phyloP scores from a whole-genome alignment of 2,888 invertebrate species.

The Theodoxus fluviatilis region DNA sequence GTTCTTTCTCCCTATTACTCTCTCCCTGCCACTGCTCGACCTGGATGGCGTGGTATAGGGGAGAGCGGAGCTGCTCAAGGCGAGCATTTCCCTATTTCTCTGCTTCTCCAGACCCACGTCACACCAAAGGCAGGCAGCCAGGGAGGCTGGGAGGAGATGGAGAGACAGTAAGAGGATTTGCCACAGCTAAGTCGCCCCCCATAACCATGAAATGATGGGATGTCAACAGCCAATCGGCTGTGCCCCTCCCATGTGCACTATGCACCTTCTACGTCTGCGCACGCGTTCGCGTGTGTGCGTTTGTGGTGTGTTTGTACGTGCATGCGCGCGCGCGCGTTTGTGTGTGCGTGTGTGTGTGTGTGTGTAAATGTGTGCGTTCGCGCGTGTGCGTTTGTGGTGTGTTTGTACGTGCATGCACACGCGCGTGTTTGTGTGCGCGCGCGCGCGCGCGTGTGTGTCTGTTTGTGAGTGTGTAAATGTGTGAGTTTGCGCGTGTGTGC shows the following conservation, averaged over 20 bases:
- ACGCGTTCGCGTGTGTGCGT: constrained; percentile 2
- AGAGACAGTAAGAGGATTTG: not conserved
- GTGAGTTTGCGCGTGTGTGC: not conserved
- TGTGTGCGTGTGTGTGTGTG: not conserved
- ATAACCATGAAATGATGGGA: no score
- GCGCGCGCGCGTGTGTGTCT: not conserved
- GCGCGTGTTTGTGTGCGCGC: not conserved
- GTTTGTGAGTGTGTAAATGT: not conserved
- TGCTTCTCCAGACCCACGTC: no score
- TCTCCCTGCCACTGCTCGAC: no score
- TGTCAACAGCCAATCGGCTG: no score
- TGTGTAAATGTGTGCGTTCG: not conserved
- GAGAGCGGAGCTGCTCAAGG: no score
- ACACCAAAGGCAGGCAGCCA: no score
- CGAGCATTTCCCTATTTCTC: no score
- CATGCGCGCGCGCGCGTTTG: not conserved
- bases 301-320: constrained; percentile 11
- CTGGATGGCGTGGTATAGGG: no score
- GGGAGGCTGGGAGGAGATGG: not conserved
- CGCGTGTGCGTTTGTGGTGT: not conserved
- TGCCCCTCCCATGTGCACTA: no score
- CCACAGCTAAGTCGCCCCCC: no score
- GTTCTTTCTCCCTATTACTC: no score
- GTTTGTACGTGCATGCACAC: not conserved
- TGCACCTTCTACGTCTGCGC: not conserved